Evolutionary conservation across 2,113 vertebrate species (phyloP).

Genomic region (Corvus cornix): DNA sequence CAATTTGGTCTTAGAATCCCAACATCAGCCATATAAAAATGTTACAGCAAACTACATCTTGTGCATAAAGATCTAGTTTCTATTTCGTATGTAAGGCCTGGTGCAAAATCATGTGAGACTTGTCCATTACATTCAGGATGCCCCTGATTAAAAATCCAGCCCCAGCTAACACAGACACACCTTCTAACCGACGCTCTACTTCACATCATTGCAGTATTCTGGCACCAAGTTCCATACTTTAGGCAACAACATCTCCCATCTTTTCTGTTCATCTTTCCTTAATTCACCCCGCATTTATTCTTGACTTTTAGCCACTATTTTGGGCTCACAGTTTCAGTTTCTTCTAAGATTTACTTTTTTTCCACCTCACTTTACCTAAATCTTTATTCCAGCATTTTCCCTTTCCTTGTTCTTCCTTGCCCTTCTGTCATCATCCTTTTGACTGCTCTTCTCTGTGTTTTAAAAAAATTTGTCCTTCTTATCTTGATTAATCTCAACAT

Average conservation of each 20-base stretch:
- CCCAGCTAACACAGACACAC: background rate
- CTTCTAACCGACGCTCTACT: background rate
- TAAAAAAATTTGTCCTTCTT: background rate
- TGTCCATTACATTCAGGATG: background rate
- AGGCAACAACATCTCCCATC: background rate
- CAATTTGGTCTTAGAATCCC: background rate
- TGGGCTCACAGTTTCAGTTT: background rate
- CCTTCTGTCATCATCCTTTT: background rate
- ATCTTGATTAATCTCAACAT: background rate
- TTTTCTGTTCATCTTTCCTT: background rate
- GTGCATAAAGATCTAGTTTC: background rate
- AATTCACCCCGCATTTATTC: background rate
- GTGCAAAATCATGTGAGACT: background rate
- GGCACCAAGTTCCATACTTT: background rate
- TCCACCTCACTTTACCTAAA: background rate
- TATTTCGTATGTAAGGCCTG: background rate
- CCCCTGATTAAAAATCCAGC: background rate
- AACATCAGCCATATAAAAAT: background rate
- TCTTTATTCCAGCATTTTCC: background rate
- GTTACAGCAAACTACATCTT: background rate
- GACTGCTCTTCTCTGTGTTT: background rate
- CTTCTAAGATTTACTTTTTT: background rate
- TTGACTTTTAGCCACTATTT: background rate
- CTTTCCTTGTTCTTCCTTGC: background rate
- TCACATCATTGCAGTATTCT: background rate